Evolutionary conservation across 2,888 invertebrate genomes (phyloP).

Genomic region (Tenthredo distinguenda): DNA sequence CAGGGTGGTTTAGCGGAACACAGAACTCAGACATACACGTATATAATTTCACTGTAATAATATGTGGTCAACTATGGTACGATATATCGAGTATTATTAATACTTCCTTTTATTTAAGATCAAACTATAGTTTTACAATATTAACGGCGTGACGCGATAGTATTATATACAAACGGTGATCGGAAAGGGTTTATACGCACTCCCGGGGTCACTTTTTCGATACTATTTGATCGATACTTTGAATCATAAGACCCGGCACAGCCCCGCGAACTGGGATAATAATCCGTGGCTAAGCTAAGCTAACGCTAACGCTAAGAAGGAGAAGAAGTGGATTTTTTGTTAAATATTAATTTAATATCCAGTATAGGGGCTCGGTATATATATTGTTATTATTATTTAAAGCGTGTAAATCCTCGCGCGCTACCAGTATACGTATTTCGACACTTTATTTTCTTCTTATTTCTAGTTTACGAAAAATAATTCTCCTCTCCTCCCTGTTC

Average conservation of each 20-base stretch:
- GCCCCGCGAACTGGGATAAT: constrained; percentile 55
- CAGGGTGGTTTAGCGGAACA: constrained; percentile 69
- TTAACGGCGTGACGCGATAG: not conserved
- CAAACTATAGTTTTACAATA: not conserved
- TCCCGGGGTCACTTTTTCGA: constrained; percentile 57
- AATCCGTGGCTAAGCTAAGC: not conserved
- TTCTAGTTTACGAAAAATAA: not conserved
- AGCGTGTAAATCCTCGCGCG: not conserved
- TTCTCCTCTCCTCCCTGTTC: not conserved
- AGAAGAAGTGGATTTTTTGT: not conserved
- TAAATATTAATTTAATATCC: not conserved
- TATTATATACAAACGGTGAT: not conserved
- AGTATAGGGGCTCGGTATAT: not conserved
- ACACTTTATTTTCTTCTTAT: not conserved
- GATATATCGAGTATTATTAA: not conserved
- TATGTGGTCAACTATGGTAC: not conserved
- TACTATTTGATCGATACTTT: constrained; percentile 72
- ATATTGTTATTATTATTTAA: not conserved
- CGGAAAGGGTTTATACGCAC: constrained; percentile 43
- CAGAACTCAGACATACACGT: constrained; percentile 67
- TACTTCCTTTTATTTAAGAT: not conserved
- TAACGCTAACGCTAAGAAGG: not conserved
- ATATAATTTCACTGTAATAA: constrained; percentile 1
- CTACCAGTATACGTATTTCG: not conserved
- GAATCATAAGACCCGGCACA: constrained; percentile 56